Evolutionary conservation across 2,888 invertebrate species (phyloP), one percentile per base, ranked within the genome.

Genomic region (Drosophila neotestacea): DNA sequence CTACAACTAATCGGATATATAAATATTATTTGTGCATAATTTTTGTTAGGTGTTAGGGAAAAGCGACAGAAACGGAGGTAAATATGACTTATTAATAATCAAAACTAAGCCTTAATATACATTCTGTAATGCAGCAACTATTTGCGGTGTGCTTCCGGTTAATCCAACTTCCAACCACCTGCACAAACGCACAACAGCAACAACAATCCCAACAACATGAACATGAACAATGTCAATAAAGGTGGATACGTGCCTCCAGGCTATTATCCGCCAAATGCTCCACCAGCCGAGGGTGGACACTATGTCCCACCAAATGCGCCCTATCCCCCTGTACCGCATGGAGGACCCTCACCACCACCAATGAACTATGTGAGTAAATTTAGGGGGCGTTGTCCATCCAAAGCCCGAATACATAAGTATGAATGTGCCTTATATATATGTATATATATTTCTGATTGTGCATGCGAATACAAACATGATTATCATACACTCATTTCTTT

Each of bases 231-330:
- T 55, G 9, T 91, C 2, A 85, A 90, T 52, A 88, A 91, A 55
- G 92, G 91, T 16, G 92, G 92, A 4, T 92, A 91, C 64, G 89
- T 81, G 3, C 92, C 92, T 4, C 90, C 90, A 3, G 91, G 91
- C 10, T 90, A 85, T 34, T 85, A 89, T 61, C 81, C 80, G 10
- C 84, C 86, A 0, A 83, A 82, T 61, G 85, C 81, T 4, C 90
- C 90, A 5, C 84, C 87, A 30, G 69, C 79, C 16, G 82, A 81
- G 6, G 85, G 85, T 7, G 77, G 70, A 6, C 68, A 69, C 0
- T 68, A 74, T 6, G 48, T 71, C 4, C 44, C 82, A 5, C 41
- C 44, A 0, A 54, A 44, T 36, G 51, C 63, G 1, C 79, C 73
- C 6, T 64, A 55, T 34, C 77, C 50, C 6, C 63, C 69, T 0